A percentile compares a stretch with the other conserved stretches of the same genome.
Evolutionary conservation across 2,888 invertebrate genomes (phyloP).

Genomic region (Hirtodrosophila cameraria): DNA sequence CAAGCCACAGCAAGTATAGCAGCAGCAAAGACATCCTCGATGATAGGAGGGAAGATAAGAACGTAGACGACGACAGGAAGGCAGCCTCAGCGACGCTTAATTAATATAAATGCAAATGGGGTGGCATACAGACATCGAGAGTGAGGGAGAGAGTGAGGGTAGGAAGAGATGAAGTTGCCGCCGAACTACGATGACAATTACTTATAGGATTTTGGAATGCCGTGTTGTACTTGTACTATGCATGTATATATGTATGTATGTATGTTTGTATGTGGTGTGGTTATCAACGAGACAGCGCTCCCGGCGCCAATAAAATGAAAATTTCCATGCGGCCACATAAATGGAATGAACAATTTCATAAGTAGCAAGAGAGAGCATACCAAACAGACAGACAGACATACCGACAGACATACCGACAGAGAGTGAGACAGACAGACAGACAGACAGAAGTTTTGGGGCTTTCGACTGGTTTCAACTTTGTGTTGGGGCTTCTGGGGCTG

Average conservation of each 20-base stretch:
- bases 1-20: conserved; percentile 62
- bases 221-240: conserved; percentile 14
- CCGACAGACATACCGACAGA: neutral
- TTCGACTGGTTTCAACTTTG: conserved; percentile 28
- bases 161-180: conserved; percentile 31
- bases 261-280: conserved; percentile 26
- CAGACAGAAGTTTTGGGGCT: conserved; percentile 40
- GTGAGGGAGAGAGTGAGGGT: neutral
- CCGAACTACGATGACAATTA: conserved; percentile 73
- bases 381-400: conserved; percentile 7
- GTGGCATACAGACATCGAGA: neutral
- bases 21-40: conserved; percentile 60
- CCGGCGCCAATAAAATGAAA: conserved; percentile 78
- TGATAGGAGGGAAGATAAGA: conserved; percentile 75
- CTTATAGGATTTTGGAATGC: conserved; percentile 78
- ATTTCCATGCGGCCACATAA: conserved; percentile 70
- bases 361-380: conserved; percentile 30
- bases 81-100: conserved; percentile 74
- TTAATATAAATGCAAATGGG: conserved; percentile 74
- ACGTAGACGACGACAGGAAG: conserved; percentile 70
- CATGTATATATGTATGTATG: conserved; percentile 2
- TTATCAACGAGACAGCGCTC: conserved; percentile 68
- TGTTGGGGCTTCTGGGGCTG: conserved; percentile 44
- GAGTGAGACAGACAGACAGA: neutral
- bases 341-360: conserved; percentile 70